Evolutionary conservation across 2,888 invertebrate species (phyloP).

Genomic region (Luffia ferchaultella): DNA sequence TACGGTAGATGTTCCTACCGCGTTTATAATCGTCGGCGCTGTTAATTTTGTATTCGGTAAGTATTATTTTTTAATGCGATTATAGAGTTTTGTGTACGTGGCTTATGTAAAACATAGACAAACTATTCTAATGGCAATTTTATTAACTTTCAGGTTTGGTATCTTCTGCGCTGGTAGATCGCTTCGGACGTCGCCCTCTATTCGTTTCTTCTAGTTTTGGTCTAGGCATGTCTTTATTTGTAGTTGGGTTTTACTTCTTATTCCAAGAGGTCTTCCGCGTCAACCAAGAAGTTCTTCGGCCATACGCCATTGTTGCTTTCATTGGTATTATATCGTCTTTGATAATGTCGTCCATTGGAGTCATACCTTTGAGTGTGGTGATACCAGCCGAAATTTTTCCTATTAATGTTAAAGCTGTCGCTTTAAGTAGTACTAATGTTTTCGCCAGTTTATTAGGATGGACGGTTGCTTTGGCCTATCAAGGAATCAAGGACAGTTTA

Average conservation of each 20-base stretch:
- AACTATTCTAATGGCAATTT: too few relatives aligned
- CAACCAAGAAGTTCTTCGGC: conserved; percentile 20
- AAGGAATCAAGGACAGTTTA: conserved; percentile 42
- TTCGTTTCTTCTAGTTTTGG: conserved; percentile 43
- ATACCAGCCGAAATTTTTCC: conserved; percentile 65
- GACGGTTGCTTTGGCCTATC: conserved; percentile 53
- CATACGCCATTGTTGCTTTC: conserved; percentile 38
- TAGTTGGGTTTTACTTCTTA: conserved; percentile 40
- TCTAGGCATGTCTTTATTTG: conserved; percentile 22
- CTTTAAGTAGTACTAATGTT: conserved; percentile 50
- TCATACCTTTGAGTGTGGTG: conserved; percentile 50
- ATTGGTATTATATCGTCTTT: conserved; percentile 38
- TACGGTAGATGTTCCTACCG: conserved; percentile 25
- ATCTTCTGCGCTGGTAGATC: conserved; percentile 35
- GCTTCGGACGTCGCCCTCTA: conserved; percentile 50
- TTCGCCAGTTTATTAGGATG: conserved; percentile 54
- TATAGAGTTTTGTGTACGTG: too few relatives aligned
- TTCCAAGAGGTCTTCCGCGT: conserved; percentile 29
- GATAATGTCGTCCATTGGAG: conserved; percentile 39
- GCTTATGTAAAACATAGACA: too few relatives aligned
- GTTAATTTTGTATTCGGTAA: conserved; percentile 37
- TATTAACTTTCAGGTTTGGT: conserved; percentile 40
- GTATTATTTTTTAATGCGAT: too few relatives aligned
- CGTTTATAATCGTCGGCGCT: conserved; percentile 38
- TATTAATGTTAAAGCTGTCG: conserved; percentile 60